These are phyloP conservation scores for Leptobrachium leishanense DNA, from an alignment of 2,113 vertebrate species.

Conservation along the genomic window DNA sequence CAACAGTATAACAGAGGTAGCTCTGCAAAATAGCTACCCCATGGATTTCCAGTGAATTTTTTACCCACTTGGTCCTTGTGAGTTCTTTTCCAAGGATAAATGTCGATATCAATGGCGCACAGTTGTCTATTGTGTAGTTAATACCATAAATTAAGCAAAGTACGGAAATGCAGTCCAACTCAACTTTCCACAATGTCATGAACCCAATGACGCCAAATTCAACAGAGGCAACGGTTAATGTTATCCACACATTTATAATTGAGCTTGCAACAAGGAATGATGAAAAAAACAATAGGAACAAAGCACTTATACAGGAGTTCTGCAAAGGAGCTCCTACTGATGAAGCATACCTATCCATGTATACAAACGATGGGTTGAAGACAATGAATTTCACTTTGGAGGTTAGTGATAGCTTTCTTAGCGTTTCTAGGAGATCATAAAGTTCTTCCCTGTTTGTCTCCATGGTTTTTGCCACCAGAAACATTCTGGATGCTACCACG, in stretches of 20 bases:
- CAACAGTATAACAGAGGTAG: slow-evolving; percentile 91
- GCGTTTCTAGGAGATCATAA: slow-evolving; percentile 91
- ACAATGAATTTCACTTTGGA: slow-evolving; percentile 97
- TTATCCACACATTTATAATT: slow-evolving; percentile 92
- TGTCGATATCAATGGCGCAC: slow-evolving; percentile 91
- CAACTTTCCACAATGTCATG: slow-evolving; percentile 97
- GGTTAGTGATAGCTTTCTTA: slow-evolving; percentile 91
- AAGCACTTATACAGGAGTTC: slow-evolving; percentile 95
- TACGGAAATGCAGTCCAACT: slow-evolving; percentile 96
- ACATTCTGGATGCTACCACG: slow-evolving; percentile 93
- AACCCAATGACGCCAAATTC: slow-evolving; percentile 97
- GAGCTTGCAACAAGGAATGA: slow-evolving; percentile 91
- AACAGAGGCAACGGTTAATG: slow-evolving; percentile 90
- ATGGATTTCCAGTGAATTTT: slow-evolving; percentile 91
- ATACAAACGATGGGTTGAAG: slow-evolving; percentile 98
- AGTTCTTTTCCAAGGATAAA: slow-evolving; percentile 93
- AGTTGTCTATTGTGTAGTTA: slow-evolving; percentile 94
- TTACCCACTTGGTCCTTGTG: slow-evolving; percentile 96
- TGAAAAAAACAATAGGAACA: slow-evolving; percentile 95
- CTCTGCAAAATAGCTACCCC: slow-evolving; percentile 95
- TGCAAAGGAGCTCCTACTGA: slow-evolving; percentile 94
- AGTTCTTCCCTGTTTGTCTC: slow-evolving; percentile 98
- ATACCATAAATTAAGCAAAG: slow-evolving; percentile 94
- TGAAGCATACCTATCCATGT: slow-evolving; percentile 95
- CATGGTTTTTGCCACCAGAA: slow-evolving; percentile 95